These are phyloP conservation scores for Peromyscus polionotus DNA, from an alignment of 2,113 vertebrate genomes.

Conservation along the genomic window DNA sequence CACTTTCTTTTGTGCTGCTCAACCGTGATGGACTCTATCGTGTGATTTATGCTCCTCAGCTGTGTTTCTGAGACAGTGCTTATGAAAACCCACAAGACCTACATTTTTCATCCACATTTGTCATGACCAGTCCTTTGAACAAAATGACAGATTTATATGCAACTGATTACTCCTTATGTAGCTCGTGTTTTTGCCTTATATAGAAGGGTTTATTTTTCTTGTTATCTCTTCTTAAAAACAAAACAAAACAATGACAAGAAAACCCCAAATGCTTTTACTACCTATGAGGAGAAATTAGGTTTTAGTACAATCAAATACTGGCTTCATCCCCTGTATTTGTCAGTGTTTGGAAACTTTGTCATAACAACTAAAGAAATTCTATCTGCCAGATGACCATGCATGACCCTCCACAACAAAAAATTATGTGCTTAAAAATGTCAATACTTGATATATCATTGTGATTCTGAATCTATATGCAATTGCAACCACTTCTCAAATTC, in stretches of 20 bases:
- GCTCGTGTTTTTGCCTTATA: conserved; percentile 78
- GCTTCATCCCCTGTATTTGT: not conserved
- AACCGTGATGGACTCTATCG: conserved; percentile 49
- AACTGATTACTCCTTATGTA: conserved; percentile 74
- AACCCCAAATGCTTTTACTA: conserved; percentile 61
- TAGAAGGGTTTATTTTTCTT: conserved; percentile 33
- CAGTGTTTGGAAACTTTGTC: not conserved
- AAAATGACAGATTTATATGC: conserved; percentile 83
- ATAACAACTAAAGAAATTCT: not conserved
- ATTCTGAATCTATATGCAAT: not conserved
- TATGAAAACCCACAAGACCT: conserved; percentile 79
- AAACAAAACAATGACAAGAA: not conserved
- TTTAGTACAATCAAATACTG: not conserved
- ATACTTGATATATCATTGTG: not conserved
- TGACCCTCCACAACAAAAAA: not conserved
- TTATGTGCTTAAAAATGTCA: not conserved
- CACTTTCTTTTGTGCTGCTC: conserved; percentile 67
- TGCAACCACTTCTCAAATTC: not conserved
- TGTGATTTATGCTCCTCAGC: conserved; percentile 78
- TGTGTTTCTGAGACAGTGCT: conserved; percentile 76
- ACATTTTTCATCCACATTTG: conserved; percentile 76
- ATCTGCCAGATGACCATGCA: not conserved
- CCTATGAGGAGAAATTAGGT: not conserved
- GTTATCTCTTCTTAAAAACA: conserved; percentile 55
- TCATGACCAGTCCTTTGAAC: conserved; percentile 74